These are phyloP conservation scores for Trissonchulus sp. DNA, from an alignment of 2,888 invertebrate genomes.

Conservation along the genomic window DNA sequence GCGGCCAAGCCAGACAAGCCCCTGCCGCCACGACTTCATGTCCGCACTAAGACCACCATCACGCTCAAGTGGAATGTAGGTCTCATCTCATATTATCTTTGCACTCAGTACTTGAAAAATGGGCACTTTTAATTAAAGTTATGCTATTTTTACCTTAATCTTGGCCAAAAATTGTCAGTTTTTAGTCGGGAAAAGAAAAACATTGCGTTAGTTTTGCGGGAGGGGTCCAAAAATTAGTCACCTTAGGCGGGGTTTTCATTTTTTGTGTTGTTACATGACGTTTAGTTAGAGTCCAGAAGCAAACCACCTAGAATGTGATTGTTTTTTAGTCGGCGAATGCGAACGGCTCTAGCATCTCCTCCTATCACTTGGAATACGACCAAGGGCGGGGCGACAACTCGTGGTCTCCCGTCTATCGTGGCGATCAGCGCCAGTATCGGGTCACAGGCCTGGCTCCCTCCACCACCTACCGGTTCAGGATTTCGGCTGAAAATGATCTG, in stretches of 20 bases:
- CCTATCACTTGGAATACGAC: constrained; percentile 67
- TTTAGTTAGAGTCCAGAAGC: too few relatives aligned
- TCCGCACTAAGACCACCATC: constrained; percentile 26
- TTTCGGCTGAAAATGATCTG: constrained; percentile 73
- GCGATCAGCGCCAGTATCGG: constrained; percentile 69
- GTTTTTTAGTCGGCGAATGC: constrained; percentile 62
- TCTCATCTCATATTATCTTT: too few relatives aligned
- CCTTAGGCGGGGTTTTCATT: too few relatives aligned
- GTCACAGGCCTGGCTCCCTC: constrained; percentile 70
- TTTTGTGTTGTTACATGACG: too few relatives aligned
- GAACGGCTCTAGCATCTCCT: constrained; percentile 71
- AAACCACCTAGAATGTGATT: too few relatives aligned
- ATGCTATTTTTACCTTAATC: too few relatives aligned
- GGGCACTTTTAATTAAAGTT: too few relatives aligned
- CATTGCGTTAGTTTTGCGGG: too few relatives aligned
- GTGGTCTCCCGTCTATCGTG: constrained; percentile 68
- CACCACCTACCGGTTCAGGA: constrained; percentile 71
- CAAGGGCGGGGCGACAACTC: constrained; percentile 54
- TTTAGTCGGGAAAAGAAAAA: too few relatives aligned
- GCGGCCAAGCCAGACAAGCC: constrained; percentile 33
- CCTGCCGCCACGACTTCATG: constrained; percentile 23
- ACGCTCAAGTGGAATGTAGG: constrained; percentile 33
- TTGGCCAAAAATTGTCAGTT: too few relatives aligned
- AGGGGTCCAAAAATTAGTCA: too few relatives aligned
- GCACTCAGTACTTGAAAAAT: too few relatives aligned